Percentiles rank a stretch among this genome's conserved stretches.
phyloP scores from a whole-genome alignment of 2,797 vertebrate species.

The Pachyuromys duprasi region DNA sequence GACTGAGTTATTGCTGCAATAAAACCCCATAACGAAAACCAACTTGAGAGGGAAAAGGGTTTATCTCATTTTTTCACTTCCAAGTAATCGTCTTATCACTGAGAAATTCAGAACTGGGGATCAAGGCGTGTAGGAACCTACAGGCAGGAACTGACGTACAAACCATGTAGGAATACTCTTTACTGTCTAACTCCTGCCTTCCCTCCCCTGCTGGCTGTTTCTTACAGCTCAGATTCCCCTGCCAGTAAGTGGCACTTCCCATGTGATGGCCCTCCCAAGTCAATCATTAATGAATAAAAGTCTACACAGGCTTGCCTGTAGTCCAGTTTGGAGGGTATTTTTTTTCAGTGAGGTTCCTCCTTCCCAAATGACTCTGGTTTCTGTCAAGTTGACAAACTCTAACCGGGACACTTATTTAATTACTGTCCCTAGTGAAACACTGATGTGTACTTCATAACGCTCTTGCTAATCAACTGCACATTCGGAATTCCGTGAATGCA shows the following conservation, averaged over 20 bases:
- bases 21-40: not conserved
- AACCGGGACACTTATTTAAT: not conserved
- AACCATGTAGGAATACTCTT: not conserved
- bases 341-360: no score
- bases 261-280: no score
- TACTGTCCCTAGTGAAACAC: not conserved
- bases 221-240: not conserved
- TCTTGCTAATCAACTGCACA: not conserved
- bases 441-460: not conserved
- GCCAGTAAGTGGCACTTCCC: no score
- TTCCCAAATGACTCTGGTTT: not conserved
- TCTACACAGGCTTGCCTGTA: not conserved
- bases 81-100: not conserved
- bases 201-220: not conserved
- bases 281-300: not conserved
- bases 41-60: not conserved
- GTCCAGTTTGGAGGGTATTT: no score
- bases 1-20: not conserved
- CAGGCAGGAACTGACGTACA: not conserved
- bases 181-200: not conserved
- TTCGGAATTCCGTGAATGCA: constrained; percentile 28
- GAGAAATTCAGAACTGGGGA: not conserved
- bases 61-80: not conserved
- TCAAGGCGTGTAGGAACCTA: not conserved
- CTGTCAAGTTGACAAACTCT: not conserved